Base-by-base conservation (phyloP, 1,140 invertebrate species). In the Chymomyza costata region DNA sequence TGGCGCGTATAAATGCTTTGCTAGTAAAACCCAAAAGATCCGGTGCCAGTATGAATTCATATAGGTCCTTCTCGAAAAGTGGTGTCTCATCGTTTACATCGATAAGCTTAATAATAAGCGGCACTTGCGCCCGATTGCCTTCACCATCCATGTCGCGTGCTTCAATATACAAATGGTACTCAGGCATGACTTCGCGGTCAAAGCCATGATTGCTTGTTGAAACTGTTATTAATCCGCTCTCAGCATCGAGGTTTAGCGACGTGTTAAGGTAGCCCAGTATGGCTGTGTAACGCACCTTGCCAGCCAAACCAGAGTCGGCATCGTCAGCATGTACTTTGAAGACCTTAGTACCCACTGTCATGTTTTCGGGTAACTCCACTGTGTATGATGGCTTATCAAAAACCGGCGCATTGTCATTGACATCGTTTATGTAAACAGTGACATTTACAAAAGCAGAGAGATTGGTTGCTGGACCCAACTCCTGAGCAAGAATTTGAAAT, bases 11-110 rank as follows among this genome's bases (percentile, higher is more conserved):
- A 61, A 91, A 87, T 13, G 93, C 92, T 14, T 89, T 85, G 21
- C 89, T 88, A 2, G 93, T 93, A 68, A 95, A 94, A 69, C 91
- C 91, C 21, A 87, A 90, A 46, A 91, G 86, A 68, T 94, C 92
- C 3, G 90, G 86, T 40, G 93, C 91, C 19, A 97, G 86, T 43
- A 93, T 91, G 61, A 95, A 95, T 80, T 95, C 92, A 81, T 96
- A 97, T 1, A 91, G 85, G 6, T 90, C 86, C 74, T 91, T 92
- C 49, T 94, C 91, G 70, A 97, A 97, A 43, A 90, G 87, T 11
- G 95, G 95, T 35, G 90, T 88, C 83, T 97, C 92, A 82, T 97
- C 95, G 85, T 97, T 97, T 11, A 95, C 91, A 86, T 96, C 95
- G 51, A 93, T 84, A 37, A 95, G 86, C 84, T 91, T 90, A 57